Percentiles rank a stretch among this genome's conserved stretches.
phyloP scores from a whole-genome alignment of 2,113 vertebrate species.

The Corythaixoides concolor region DNA sequence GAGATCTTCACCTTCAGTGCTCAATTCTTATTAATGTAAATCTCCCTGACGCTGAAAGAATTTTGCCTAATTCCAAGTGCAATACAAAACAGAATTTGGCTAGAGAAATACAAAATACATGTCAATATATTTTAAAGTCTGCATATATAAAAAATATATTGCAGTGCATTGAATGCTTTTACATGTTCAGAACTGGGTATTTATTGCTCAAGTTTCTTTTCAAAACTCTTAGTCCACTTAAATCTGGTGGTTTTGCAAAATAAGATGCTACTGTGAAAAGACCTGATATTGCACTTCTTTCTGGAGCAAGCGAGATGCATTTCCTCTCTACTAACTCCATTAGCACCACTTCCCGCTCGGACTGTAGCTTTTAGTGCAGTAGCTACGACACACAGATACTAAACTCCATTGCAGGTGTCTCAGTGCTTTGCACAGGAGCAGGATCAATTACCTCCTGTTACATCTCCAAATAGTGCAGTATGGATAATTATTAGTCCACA shows the following conservation, averaged over 20 bases:
- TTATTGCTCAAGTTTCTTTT: background rate
- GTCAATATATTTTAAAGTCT: background rate
- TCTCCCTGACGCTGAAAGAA: background rate
- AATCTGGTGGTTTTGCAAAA: background rate
- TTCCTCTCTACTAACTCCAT: slow-evolving; percentile 1
- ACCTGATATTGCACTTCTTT: background rate
- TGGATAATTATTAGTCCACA: background rate
- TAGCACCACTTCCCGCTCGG: background rate
- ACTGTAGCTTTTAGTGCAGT: background rate
- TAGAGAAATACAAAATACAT: background rate
- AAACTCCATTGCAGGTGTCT: background rate
- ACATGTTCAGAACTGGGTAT: background rate
- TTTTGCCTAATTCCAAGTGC: background rate
- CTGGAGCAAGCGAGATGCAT: background rate
- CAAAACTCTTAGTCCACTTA: background rate
- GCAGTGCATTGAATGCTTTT: background rate
- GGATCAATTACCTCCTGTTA: background rate
- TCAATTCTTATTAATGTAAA: background rate
- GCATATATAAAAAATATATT: background rate
- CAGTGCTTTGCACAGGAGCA: background rate
- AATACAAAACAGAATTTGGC: background rate
- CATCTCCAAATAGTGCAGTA: background rate
- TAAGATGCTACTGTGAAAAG: slow-evolving; percentile 1
- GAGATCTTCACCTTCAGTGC: background rate
- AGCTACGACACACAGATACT: background rate